Evolutionary conservation across 2,797 vertebrate genomes (phyloP), one percentile per base, ranked within the genome.

Genomic region (Mus minutoides): DNA sequence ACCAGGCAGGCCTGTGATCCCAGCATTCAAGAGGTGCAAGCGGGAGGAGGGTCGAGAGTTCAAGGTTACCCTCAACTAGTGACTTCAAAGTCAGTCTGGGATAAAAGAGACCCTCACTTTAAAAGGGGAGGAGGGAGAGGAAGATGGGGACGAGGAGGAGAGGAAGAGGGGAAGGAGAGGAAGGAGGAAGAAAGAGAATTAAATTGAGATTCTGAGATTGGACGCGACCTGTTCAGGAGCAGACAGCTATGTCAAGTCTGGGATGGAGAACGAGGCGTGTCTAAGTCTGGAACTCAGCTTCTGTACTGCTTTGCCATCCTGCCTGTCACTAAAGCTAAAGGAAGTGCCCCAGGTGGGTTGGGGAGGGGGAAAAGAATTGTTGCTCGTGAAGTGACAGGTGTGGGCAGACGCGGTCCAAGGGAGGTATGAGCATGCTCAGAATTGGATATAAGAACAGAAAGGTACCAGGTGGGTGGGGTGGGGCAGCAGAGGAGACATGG

Each of bases 401-500:
- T 37, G 49, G n/a, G 14, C 3, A 43, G 31, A 2, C 40, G 3
- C 17, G 12, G 31, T 34, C 40, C 60, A 67, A 40, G 9, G 17
- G 58, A 31, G 21, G 4, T 43, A 34, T 46, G 9, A 62, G 26
- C 26, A 12, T 46, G 58, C 43, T 62, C 58, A 31, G 29, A 46
- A 29, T n/a, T 40, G 54, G 13, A 16, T 34, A 21, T 9, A 75
- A 71, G 29, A 82, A 67, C 37, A 21, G 79, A 26, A 73, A 13
- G 2, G 29, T 9, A 11, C 49, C 49, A 22, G 49, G 71, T 14
- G 37, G 19, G 52, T 13, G 22, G n/a, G 22, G 46, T 2, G 11
- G 31, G 56, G 6, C 11, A 26, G 9, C 0, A 8, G 58, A 1
- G 34, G 46, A 29, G 12, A 69, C 2, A 0, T 0, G 10, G 31